phyloP scores from a whole-genome alignment of 2,113 vertebrate genomes.

The Aptenodytes forsteri region DNA sequence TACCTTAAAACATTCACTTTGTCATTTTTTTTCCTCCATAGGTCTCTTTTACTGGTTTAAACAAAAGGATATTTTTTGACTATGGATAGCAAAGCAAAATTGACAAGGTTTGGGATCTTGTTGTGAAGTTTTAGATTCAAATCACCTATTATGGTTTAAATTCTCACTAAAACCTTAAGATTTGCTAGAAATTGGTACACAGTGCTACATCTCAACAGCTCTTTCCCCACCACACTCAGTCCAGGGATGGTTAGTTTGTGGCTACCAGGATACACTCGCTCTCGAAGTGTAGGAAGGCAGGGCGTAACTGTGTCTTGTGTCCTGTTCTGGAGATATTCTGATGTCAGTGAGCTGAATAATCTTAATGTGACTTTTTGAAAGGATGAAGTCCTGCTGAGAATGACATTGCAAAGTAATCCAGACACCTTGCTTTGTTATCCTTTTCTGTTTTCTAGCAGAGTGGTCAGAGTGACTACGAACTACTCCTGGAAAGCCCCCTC shows the following conservation, averaged over 20 bases:
- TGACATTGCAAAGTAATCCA: background rate
- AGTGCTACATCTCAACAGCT: background rate
- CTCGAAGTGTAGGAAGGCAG: background rate
- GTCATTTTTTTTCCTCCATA: background rate
- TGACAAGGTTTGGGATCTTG: background rate
- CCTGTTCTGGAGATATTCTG: background rate
- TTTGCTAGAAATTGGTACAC: background rate
- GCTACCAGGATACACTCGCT: accelerated
- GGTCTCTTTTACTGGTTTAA: background rate
- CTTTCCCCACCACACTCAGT: background rate
- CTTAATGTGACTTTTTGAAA: background rate
- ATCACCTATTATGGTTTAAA: background rate
- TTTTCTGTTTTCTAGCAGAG: background rate
- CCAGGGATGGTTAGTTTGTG: background rate
- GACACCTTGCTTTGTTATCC: background rate
- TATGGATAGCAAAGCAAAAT: background rate
- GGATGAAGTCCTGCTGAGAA: background rate
- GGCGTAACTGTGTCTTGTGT: background rate
- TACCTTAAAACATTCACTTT: background rate
- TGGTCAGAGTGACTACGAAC: background rate
- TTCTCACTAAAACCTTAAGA: background rate
- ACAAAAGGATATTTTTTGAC: background rate
- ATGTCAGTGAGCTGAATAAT: background rate
- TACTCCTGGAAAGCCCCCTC: background rate
- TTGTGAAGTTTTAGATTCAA: background rate